Conservation (phyloP, 1,140 invertebrate genomes). For the Meteorus sp. region DNA sequence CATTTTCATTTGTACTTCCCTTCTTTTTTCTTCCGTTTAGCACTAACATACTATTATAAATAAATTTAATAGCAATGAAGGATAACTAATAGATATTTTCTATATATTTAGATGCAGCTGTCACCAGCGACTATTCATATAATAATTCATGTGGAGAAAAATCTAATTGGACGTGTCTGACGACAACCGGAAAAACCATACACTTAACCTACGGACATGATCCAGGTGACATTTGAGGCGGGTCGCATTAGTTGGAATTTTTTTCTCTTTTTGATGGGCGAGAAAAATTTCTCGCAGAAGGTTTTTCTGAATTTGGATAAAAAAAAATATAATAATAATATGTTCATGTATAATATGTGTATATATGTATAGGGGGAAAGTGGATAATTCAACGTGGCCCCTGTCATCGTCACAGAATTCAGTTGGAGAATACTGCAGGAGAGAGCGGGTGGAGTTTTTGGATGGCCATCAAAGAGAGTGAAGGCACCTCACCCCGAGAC, state of each 20-base stretch:
- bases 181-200: background rate
- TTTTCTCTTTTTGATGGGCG: too few species aligned
- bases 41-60: too few species aligned
- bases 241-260: conserved; percentile 6
- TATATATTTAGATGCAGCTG: too few species aligned
- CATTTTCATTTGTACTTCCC: background rate
- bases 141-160: conserved; percentile 26
- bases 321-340: background rate
- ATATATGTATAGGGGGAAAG: background rate
- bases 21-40: too few species aligned
- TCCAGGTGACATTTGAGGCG: conserved; percentile 21
- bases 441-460: background rate
- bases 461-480: conserved; percentile 34
- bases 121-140: conserved; percentile 21
- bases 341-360: background rate
- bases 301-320: background rate
- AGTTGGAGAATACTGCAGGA: too few species aligned
- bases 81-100: too few species aligned
- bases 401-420: too few species aligned
- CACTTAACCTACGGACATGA: background rate
- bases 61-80: too few species aligned
- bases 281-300: background rate
- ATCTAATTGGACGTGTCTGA: conserved; percentile 18
- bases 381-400: background rate
- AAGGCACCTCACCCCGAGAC: conserved; percentile 42